Evolutionary conservation across 2,888 invertebrate genomes (phyloP), one percentile per base, ranked within the genome.

Genomic region (Pollenia griseotomentosa): DNA sequence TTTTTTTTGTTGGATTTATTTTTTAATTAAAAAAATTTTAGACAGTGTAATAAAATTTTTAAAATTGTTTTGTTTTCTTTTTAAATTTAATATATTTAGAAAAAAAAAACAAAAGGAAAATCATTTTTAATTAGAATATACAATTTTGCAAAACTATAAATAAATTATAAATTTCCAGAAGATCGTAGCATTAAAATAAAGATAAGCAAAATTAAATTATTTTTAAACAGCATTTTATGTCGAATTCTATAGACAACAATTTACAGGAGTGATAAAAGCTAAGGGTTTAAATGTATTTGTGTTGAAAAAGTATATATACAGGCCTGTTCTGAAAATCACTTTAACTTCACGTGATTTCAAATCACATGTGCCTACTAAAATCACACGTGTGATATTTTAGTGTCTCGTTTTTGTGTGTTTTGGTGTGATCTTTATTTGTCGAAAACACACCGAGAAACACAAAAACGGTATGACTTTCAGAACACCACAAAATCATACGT

Each of bases 141-240:
- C 77, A 33, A 77, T 82, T 71, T 48, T 44, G 57, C 40, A 59
- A 68, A 79, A 84, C 73, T 46, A 53, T 44, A 61, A 78, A 53
- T 12, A 84, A 80, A 80, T 46, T 42, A 81, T 51, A 79, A 65
- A 88, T 89, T 90, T 89, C 89, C 89, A 89, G 89, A 89, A 89
- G 88, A 89, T 86, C 55, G 82, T 80, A 7, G 44, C 33, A 33
- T 48, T 10, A 51, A 55, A 68, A 85, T 57, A 8, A 75, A 48
- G 48, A 48, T 8, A 79, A 82, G 42, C 53, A 23, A 74, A 71
- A 16, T 42, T n/a, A 81, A 53, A 53, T 33, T 33, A 7, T 40
- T 74, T 42, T 66, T 42, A 59, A 71, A 57, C 48, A 48, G 23
- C 75, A 55, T 53, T 19, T 33, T 77, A 65, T 44, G 8, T 63